Evolutionary conservation across 2,888 invertebrate species (phyloP).

Genomic region (Lacanobia oleracea): DNA sequence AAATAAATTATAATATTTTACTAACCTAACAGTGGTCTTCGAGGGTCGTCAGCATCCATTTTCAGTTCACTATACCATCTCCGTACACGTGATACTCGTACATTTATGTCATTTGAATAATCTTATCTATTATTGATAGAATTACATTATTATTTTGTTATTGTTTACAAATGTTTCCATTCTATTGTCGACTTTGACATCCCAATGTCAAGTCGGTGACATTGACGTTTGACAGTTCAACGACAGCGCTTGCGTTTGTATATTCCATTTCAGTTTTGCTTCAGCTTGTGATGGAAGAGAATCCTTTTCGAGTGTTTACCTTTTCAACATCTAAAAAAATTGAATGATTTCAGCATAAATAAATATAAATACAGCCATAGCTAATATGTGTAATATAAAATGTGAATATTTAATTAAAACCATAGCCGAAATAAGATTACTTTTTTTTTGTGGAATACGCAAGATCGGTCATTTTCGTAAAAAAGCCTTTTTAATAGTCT

Average conservation of each 20-base stretch:
- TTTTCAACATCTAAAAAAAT: not conserved
- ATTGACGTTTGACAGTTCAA: slow-evolving; percentile 25
- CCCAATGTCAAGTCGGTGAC: slow-evolving; percentile 19
- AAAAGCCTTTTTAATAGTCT: too few relatives aligned
- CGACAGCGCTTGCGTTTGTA: slow-evolving; percentile 13
- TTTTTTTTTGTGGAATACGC: too few relatives aligned
- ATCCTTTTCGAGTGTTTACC: too few relatives aligned
- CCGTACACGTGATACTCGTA: slow-evolving; percentile 26
- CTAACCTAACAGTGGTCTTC: slow-evolving; percentile 74
- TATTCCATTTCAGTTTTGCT: not conserved
- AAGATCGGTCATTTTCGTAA: not conserved
- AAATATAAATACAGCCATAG: too few relatives aligned
- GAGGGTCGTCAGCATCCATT: slow-evolving; percentile 77
- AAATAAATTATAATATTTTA: slow-evolving; percentile 2
- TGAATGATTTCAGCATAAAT: not conserved
- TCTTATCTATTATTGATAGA: slow-evolving; percentile 60
- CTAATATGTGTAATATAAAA: too few relatives aligned
- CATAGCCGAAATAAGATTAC: too few relatives aligned
- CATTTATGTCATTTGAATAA: slow-evolving; percentile 48
- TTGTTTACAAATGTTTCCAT: slow-evolving; percentile 51
- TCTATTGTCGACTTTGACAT: slow-evolving; percentile 37
- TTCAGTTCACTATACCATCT: slow-evolving; percentile 32
- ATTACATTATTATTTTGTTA: slow-evolving; percentile 60
- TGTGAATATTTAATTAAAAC: too few relatives aligned
- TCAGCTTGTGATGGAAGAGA: not conserved